Evolutionary conservation across 2,797 vertebrate species (phyloP).

Genomic region (Sebastes alutus): DNA sequence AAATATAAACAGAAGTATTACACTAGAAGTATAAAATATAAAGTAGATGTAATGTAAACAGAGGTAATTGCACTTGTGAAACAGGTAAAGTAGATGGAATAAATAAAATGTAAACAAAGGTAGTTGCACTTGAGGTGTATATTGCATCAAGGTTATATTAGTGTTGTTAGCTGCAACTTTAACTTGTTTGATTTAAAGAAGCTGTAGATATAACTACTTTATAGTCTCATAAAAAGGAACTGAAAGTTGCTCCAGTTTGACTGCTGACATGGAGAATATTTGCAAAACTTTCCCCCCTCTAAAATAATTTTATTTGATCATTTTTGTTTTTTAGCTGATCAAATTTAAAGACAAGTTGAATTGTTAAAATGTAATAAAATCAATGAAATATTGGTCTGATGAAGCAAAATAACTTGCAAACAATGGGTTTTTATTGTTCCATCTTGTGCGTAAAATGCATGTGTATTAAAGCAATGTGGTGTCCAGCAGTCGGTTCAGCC

Average conservation of each 20-base stretch:
- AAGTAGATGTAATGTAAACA: too few species aligned
- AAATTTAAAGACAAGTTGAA: not conserved
- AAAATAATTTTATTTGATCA: not conserved
- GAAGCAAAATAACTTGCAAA: not conserved
- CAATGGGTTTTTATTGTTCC: not conserved
- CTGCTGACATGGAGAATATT: not conserved
- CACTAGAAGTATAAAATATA: too few species aligned
- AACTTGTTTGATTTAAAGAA: not conserved
- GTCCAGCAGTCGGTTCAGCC: slow-evolving; percentile 52
- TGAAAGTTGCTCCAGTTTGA: not conserved
- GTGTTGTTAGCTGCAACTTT: not conserved
- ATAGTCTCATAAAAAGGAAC: not conserved
- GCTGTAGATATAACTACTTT: not conserved
- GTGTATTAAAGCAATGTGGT: not conserved
- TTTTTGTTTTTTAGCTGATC: not conserved
- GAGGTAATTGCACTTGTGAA: too few species aligned
- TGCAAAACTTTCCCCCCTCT: fast-evolving
- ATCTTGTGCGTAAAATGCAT: slow-evolving; percentile 46
- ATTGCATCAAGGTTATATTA: too few species aligned
- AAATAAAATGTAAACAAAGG: too few species aligned
- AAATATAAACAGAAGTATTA: too few species aligned
- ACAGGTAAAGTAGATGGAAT: too few species aligned
- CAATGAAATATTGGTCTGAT: not conserved
- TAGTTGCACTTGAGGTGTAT: too few species aligned
- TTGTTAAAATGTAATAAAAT: not conserved